These are phyloP conservation scores for Pangasius mekongensis DNA, from an alignment of 2,797 vertebrate genomes.

Conservation along the genomic window DNA sequence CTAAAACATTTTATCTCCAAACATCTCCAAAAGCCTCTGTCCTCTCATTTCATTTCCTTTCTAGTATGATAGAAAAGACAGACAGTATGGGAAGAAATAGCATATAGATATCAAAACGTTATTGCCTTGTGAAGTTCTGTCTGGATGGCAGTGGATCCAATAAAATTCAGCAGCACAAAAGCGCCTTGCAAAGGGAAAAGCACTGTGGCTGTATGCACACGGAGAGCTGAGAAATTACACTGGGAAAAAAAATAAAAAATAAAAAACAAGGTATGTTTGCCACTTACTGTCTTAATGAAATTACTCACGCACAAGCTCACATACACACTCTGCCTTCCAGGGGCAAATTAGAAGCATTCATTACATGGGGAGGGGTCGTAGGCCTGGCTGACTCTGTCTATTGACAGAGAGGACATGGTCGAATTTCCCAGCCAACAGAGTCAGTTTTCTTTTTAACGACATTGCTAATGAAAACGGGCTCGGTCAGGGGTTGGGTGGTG, in stretches of 20 bases:
- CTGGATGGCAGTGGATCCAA: background rate
- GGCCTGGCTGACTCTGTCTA: constrained; percentile 54
- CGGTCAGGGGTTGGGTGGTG: constrained; percentile 50
- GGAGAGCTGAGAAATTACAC: constrained; percentile 45
- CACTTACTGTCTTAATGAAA: constrained; percentile 57
- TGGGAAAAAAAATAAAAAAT: constrained; percentile 29
- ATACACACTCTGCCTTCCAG: constrained; percentile 41
- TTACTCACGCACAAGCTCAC: constrained; percentile 50
- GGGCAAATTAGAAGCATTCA: constrained; percentile 59
- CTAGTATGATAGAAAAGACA: constrained; percentile 32
- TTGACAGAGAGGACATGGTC: constrained; percentile 61
- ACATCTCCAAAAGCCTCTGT: background rate
- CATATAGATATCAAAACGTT: constrained; percentile 29
- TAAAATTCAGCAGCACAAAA: constrained; percentile 37
- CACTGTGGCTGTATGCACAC: constrained; percentile 22
- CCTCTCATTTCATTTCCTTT: constrained; percentile 11
- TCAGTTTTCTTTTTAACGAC: constrained; percentile 79
- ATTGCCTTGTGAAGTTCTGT: constrained; percentile 47
- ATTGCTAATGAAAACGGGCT: constrained; percentile 76
- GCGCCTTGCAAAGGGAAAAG: constrained; percentile 12
- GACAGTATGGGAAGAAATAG: constrained; percentile 47
- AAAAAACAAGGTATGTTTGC: constrained; percentile 49
- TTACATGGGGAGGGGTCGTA: constrained; percentile 46
- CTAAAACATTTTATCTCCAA: constrained; percentile 27
- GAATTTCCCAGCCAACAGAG: constrained; percentile 76